Percentiles rank a stretch among this genome's conserved stretches.
Evolutionary conservation across 2,797 vertebrate genomes (phyloP).

Genomic region (Vultur gryphus): DNA sequence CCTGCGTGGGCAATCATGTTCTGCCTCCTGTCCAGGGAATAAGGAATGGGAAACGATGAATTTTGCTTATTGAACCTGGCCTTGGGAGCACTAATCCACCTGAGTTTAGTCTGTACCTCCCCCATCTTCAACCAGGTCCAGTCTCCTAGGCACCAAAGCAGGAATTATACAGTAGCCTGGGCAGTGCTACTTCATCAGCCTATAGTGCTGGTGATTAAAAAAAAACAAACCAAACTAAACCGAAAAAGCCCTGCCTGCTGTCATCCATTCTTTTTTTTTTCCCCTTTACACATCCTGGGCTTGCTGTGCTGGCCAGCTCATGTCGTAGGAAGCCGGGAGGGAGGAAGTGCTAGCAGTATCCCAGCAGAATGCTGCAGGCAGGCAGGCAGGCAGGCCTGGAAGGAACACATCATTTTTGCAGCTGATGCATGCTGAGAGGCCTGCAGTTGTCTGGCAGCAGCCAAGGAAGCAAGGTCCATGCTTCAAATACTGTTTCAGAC

Average conservation of each 20-base stretch:
- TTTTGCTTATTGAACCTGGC: not conserved
- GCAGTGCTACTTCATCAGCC: not conserved
- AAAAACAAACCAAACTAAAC: accelerated
- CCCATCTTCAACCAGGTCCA: not conserved
- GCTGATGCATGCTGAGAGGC: not conserved
- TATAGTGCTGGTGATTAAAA: not conserved
- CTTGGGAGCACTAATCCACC: not conserved
- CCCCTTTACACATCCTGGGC: not conserved
- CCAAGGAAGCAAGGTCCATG: not conserved
- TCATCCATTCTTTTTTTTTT: not conserved
- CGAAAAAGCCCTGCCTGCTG: not conserved
- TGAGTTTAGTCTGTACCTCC: not conserved
- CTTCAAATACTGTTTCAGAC: not conserved
- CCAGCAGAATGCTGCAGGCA: not conserved
- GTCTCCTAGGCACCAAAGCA: not conserved
- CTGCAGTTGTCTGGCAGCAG: not conserved
- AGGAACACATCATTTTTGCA: not conserved
- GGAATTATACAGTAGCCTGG: not conserved
- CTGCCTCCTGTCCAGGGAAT: not conserved
- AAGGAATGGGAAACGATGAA: not conserved
- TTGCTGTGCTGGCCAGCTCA: accelerated
- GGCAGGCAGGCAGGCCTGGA: not conserved
- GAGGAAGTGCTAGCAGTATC: not conserved
- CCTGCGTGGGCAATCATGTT: not conserved
- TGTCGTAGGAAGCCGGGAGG: not conserved